These are phyloP conservation scores for Aurelia aurita DNA, from an alignment of 30 jellyfish, hydroid and myxozoan genomes.

Conservation along the genomic window DNA sequence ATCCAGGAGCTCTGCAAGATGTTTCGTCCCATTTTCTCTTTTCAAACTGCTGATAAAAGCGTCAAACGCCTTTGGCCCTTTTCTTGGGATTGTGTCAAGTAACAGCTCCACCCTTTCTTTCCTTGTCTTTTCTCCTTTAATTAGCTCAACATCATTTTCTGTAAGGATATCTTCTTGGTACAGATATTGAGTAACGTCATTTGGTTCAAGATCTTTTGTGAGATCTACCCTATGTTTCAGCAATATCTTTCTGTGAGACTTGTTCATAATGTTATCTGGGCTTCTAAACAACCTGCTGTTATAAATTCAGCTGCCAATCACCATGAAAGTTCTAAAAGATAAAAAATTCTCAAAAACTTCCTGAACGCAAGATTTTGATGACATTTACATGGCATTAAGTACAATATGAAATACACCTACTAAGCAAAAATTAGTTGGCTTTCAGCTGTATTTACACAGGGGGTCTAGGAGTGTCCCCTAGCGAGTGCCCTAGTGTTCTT, in stretches of 20 bases:
- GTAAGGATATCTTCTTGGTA: slow-evolving; percentile 70
- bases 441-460: too few relatives aligned
- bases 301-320: too few relatives aligned
- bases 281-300: background rate
- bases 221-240: slow-evolving; percentile 65
- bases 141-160: slow-evolving; percentile 78
- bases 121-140: slow-evolving; percentile 73
- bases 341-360: too few relatives aligned
- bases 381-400: too few relatives aligned
- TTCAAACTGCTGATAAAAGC: slow-evolving; percentile 49
- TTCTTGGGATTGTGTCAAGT: slow-evolving; percentile 86
- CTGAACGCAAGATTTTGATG: too few relatives aligned
- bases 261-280: slow-evolving; percentile 35
- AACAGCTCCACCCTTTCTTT: slow-evolving; percentile 74
- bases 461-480: too few relatives aligned
- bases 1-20: slow-evolving; percentile 45
- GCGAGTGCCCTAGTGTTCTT: too few relatives aligned
- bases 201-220: slow-evolving; percentile 77
- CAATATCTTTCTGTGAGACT: slow-evolving; percentile 51
- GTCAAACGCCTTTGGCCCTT: slow-evolving; percentile 83
- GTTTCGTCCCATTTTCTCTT: slow-evolving; percentile 41
- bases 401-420: too few relatives aligned
- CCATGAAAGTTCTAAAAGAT: too few relatives aligned
- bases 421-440: too few relatives aligned
- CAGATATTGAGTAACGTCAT: slow-evolving; percentile 46